Evolutionary conservation across 1,140 invertebrate species (phyloP), one percentile per base, ranked within the genome.

Genomic region (Bombus cullumanus): DNA sequence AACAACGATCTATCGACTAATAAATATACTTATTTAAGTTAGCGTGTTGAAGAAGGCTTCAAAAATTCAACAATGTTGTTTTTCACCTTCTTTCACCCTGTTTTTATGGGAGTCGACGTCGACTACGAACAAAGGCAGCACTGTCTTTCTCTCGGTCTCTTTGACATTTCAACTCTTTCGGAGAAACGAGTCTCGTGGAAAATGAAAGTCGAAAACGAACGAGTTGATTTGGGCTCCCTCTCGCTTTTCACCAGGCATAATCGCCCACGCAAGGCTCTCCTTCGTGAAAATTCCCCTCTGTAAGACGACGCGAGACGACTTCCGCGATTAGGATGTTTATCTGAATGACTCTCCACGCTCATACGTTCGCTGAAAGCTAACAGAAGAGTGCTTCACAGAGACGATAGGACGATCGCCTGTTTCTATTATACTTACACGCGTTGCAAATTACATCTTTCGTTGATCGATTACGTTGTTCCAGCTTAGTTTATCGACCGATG

Each of bases 171-270:
- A 59, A 77, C 62, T 39, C 43, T 72, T 47, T 43, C 74, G 34
- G 4, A 25, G 10, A 34, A 62, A 39, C 47, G 47, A 77, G 75
- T 57, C 75, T 37, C 53, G 64, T 41, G 71, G 85, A 88, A 87
- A 88, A 87, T 72, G 85, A 88, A 88, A 87, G 85, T 78, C 28
- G 68, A 71, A 81, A 72, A 69, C 25, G 78, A 73, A 81, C 57
- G 43, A 53, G 72, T 39, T 31, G 31, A 10, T 37, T n/a, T 9
- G 3, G 66, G 18, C 34, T 37, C 6, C 66, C 66, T 79, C 41
- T 47, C 69, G 80, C 39, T 76, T 62, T 77, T 28, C 10, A 37
- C 37, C 28, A 3, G 13, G 75, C 10, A 34, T 76, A 53, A 76
- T 75, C 71, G 57, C 28, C 66, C 41, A 34, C 62, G 13, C 39